phyloP scores from a whole-genome alignment of 2,797 vertebrate species.

The Perodicticus potto region DNA sequence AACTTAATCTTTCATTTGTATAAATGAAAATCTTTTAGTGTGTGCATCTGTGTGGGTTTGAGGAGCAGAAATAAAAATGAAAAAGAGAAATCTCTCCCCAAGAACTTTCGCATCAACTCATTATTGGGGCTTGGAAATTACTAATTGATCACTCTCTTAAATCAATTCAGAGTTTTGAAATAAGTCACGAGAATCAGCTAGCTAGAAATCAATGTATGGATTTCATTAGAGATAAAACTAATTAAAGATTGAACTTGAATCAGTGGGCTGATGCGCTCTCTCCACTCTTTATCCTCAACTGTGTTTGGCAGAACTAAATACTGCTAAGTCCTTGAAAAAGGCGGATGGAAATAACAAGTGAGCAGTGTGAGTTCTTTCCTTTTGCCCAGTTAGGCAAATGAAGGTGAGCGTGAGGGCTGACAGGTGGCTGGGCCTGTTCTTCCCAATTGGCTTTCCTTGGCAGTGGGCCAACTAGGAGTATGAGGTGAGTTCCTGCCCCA shows the following conservation, averaged over 20 bases:
- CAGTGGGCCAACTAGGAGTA: neutral
- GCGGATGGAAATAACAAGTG: neutral
- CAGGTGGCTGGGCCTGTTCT: neutral
- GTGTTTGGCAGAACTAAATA: neutral
- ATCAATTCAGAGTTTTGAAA: neutral
- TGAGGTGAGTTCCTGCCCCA: neutral
- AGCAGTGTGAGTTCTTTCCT: neutral
- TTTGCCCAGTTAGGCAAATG: neutral
- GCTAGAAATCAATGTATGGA: neutral
- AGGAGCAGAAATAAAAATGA: neutral
- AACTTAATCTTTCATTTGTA: neutral
- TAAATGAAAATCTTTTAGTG: neutral
- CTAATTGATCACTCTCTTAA: neutral
- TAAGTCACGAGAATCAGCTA: neutral
- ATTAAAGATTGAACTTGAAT: neutral
- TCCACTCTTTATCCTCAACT: neutral
- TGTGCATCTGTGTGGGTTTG: neutral
- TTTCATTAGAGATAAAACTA: neutral
- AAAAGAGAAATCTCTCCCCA: neutral
- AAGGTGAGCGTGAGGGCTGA: neutral
- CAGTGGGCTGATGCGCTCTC: neutral
- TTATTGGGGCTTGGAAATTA: neutral
- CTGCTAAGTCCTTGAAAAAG: neutral
- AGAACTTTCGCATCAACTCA: neutral
- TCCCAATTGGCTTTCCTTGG: neutral